Evolutionary conservation across 2,797 vertebrate genomes (phyloP).

Genomic region (Ataeniobius toweri): DNA sequence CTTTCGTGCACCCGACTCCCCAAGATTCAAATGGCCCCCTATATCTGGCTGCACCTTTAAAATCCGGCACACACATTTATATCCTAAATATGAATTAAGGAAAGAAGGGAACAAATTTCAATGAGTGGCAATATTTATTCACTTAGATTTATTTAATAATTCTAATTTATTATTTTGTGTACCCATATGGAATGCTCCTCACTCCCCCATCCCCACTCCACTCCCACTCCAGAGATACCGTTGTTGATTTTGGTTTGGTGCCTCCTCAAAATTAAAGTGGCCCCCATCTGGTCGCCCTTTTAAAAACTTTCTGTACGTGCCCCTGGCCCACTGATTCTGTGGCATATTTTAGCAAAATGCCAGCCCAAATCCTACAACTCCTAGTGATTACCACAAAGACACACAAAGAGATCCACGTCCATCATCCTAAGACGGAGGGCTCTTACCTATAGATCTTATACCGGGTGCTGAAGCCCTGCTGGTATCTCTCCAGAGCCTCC

Average conservation of each 20-base stretch:
- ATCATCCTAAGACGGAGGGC: slow-evolving; percentile 6
- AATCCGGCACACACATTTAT: too few species aligned
- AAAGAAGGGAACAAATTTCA: neutral
- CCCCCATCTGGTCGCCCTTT: neutral
- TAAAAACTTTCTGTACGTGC: neutral
- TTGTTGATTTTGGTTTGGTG: too few species aligned
- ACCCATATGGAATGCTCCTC: neutral
- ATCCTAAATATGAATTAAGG: neutral
- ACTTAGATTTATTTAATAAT: neutral
- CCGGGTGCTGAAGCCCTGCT: slow-evolving; percentile 93
- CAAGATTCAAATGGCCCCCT: too few species aligned
- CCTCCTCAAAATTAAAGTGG: neutral
- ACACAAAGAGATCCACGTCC: too few species aligned
- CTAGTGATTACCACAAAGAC: neutral
- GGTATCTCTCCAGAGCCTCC: slow-evolving; percentile 94
- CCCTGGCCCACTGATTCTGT: slow-evolving; percentile 30
- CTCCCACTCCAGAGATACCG: too few species aligned
- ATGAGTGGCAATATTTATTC: neutral
- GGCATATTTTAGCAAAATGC: slow-evolving; percentile 2
- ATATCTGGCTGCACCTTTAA: too few species aligned
- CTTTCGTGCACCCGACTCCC: neutral
- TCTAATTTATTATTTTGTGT: neutral
- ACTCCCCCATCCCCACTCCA: too few species aligned
- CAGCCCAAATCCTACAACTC: neutral
- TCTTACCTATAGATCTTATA: slow-evolving; percentile 99